phyloP scores from a whole-genome alignment of 2,113 vertebrate genomes.

The Daphoenositta chrysoptera region DNA sequence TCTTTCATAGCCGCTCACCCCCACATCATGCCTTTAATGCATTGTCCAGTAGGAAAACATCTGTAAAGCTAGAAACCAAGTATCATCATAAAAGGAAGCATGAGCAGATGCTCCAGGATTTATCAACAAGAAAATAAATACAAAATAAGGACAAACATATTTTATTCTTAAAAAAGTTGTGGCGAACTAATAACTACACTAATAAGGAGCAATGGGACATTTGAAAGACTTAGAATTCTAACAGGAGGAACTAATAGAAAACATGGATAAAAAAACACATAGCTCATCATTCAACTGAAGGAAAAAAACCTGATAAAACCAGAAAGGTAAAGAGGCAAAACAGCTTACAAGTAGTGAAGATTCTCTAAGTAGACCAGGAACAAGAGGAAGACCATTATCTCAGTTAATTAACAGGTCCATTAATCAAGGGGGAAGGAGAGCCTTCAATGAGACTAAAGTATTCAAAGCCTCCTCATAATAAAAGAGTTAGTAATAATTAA shows the following conservation, averaged over 20 bases:
- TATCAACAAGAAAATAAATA: not conserved
- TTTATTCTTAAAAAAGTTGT: not conserved
- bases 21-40: not conserved
- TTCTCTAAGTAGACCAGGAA: not conserved
- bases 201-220: not conserved
- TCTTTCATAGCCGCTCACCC: not conserved
- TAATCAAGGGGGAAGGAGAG: not conserved
- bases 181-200: not conserved
- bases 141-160: not conserved
- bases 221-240: not conserved
- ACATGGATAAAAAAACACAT: not conserved
- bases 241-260: not conserved
- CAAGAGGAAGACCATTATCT: not conserved
- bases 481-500: not conserved
- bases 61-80: not conserved
- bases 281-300: not conserved
- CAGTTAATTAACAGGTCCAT: not conserved
- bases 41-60: not conserved
- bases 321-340: not conserved
- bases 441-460: not conserved
- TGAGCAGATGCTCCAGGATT: not conserved
- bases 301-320: not conserved
- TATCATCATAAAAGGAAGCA: not conserved
- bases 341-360: not conserved
- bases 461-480: not conserved